These are phyloP conservation scores for Spatulosminthurus flaviceps DNA, from an alignment of 2,888 invertebrate genomes.

Conservation along the genomic window DNA sequence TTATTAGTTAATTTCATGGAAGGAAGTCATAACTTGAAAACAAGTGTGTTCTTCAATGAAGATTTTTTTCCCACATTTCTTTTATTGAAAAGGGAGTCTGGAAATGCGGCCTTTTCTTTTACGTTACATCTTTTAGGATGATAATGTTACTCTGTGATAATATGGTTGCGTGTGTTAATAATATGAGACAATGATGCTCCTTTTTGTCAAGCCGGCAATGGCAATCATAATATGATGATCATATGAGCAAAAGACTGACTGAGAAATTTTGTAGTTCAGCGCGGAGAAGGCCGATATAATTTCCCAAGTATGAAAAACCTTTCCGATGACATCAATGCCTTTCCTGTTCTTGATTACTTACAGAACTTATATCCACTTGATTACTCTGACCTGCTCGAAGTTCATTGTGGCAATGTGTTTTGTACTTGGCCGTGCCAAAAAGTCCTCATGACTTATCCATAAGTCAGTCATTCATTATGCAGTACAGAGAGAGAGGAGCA, in stretches of 20 bases:
- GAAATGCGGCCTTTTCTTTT: too few relatives aligned
- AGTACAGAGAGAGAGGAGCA: not conserved
- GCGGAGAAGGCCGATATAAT: not conserved
- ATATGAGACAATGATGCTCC: not conserved
- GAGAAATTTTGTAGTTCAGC: slow-evolving; percentile 12
- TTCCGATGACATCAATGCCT: slow-evolving; percentile 11
- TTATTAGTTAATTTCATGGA: too few relatives aligned
- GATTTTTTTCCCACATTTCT: too few relatives aligned
- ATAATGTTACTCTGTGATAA: too few relatives aligned
- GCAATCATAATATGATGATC: too few relatives aligned
- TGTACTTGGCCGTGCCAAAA: slow-evolving; percentile 12
- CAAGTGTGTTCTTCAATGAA: too few relatives aligned
- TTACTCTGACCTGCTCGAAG: slow-evolving; percentile 19
- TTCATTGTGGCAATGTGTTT: slow-evolving; percentile 4
- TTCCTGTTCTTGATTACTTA: slow-evolving; percentile 28
- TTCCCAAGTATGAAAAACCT: not conserved
- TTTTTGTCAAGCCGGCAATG: not conserved
- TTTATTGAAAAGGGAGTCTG: too few relatives aligned
- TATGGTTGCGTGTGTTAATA: too few relatives aligned
- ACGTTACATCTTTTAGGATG: too few relatives aligned
- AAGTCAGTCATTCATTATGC: slow-evolving; percentile 13
- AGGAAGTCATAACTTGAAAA: too few relatives aligned
- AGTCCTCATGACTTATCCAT: not conserved
- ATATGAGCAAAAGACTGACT: too few relatives aligned
- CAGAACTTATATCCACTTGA: not conserved